Conservation (phyloP, 1,140 invertebrate species). For the Plutomurus gul region DNA sequence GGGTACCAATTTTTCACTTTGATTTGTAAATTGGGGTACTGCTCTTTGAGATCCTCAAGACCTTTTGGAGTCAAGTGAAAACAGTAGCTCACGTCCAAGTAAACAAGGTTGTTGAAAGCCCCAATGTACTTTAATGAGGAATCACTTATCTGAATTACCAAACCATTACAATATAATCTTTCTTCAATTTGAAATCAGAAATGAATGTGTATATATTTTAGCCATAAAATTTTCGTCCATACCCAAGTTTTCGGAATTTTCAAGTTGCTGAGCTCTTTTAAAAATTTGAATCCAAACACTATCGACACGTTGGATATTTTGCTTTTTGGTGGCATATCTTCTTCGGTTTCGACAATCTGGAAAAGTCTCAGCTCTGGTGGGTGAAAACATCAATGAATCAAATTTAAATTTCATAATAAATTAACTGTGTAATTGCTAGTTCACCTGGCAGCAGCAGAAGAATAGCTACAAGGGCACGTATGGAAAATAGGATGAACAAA, state of each 20-base stretch:
- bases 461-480: too few relatives aligned
- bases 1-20: slow-evolving; percentile 10
- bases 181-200: too few relatives aligned
- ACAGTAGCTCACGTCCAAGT: not conserved
- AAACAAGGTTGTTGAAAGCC: not conserved
- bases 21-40: not conserved
- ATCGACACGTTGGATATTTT: not conserved
- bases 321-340: not conserved
- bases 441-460: too few relatives aligned
- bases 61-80: slow-evolving; percentile 1
- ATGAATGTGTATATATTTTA: too few relatives aligned
- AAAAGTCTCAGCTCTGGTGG: not conserved
- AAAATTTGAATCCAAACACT: not conserved
- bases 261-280: not conserved
- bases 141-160: not conserved
- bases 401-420: too few relatives aligned
- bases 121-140: not conserved
- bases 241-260: slow-evolving; percentile 23
- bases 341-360: not conserved
- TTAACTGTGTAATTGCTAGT: too few relatives aligned
- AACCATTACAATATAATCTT: too few relatives aligned
- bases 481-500: too few relatives aligned
- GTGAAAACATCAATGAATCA: not conserved
- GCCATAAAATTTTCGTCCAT: not conserved
- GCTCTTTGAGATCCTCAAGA: not conserved